Evolutionary conservation across 2,888 invertebrate genomes (phyloP), one percentile per base, ranked within the genome.

Genomic region (Chironomus riparius): DNA sequence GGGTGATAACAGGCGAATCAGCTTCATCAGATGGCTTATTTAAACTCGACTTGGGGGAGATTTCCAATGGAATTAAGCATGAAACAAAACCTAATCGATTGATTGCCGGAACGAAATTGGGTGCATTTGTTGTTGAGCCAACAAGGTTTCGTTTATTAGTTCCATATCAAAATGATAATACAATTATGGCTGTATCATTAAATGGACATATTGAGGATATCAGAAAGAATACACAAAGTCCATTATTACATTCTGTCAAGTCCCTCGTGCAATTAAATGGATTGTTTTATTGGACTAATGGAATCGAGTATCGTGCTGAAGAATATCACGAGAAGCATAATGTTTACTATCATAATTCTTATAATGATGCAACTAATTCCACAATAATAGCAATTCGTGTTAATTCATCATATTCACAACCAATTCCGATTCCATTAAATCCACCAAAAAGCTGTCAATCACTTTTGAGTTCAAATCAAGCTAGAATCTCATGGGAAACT

Each of bases 201-300:
- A 94, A 95, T 82, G 95, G 95, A 15, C 91, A 92, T 82, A 86
- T 89, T 15, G 85, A 88, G 4, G 88, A 94, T 81, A 88, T 94
- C 73, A 87, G 92, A 71, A 88, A 85, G 18, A 92, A 92, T 80
- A 92, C 92, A 0, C 91, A 91, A 80, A 89, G 88, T 24, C 90
- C 93, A 0, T 89, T 89, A 85, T 91, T 94, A 80, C 85, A 87
- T 76, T 88, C 90, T 73, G 92, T 93, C 0, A 86, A 89, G 7
- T 94, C 94, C 4, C 85, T 95, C 77, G 91, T 91, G 0, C 89
- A 88, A 81, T 91, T 91, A 4, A 90, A 91, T 80, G 91, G 91
- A 6, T 86, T 91, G 12, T 94, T 95, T 81, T 94, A 92, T 81
- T 95, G 95, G 94, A 94, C 93, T 0, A 91, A 92, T 80, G 93